Conservation (phyloP, 1,140 invertebrate genomes). For the Melipona quadrifasciata region DNA sequence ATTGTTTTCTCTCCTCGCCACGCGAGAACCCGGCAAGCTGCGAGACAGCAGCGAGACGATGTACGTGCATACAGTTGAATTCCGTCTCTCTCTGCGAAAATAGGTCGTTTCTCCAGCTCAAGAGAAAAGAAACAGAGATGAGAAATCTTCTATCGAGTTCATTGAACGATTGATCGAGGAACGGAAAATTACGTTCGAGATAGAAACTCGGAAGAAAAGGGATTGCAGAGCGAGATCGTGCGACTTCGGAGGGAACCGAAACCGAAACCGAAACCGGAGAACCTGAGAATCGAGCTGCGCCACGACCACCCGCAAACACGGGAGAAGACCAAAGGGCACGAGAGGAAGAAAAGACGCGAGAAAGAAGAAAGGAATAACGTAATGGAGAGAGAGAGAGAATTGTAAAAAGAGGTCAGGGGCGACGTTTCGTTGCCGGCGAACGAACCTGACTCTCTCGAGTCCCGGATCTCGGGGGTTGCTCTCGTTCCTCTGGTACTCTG, state of each 20-base stretch:
- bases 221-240: too few relatives aligned
- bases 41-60: not conserved
- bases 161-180: too few relatives aligned
- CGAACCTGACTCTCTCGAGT: slow-evolving; percentile 1
- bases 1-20: slow-evolving; percentile 48
- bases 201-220: too few relatives aligned
- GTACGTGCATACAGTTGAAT: not conserved
- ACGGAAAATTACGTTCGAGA: too few relatives aligned
- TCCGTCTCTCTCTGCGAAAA: too few relatives aligned
- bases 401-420: not conserved
- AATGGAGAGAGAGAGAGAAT: not conserved
- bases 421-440: not conserved
- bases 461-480: slow-evolving; percentile 33
- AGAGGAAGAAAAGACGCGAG: not conserved
- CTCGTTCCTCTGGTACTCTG: not conserved
- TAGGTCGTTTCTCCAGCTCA: too few relatives aligned
- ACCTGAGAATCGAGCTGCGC: not conserved
- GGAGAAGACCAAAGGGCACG: not conserved
- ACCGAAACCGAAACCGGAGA: not conserved
- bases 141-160: too few relatives aligned
- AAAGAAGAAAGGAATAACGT: not conserved
- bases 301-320: not conserved
- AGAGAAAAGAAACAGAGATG: too few relatives aligned
- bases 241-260: not conserved
- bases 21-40: not conserved